Evolutionary conservation across 2,113 vertebrate genomes (phyloP).

Genomic region (Strix uralensis): DNA sequence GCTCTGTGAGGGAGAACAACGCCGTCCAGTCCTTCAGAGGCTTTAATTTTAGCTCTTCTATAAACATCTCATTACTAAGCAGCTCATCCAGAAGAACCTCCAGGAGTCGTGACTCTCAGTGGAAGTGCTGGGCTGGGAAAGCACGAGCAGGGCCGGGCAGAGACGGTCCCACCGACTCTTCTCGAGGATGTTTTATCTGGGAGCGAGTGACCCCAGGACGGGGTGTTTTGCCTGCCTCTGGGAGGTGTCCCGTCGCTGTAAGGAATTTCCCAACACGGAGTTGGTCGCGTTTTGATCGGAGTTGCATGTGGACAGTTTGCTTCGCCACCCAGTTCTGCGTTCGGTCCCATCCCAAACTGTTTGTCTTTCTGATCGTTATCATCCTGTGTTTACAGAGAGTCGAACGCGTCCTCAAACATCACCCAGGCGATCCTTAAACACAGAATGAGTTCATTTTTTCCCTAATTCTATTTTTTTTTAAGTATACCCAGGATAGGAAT

Average conservation of each 20-base stretch:
- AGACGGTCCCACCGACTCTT: accelerated
- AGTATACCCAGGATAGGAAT: background rate
- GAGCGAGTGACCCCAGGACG: accelerated
- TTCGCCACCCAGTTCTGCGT: background rate
- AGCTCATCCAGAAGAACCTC: background rate
- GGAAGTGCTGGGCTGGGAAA: background rate
- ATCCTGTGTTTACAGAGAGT: background rate
- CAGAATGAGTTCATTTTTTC: background rate
- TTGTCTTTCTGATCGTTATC: background rate
- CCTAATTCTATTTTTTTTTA: accelerated
- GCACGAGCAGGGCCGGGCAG: accelerated
- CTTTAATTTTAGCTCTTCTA: background rate
- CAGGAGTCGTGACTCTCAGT: accelerated
- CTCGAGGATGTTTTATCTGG: background rate
- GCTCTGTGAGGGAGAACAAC: background rate
- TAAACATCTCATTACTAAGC: accelerated
- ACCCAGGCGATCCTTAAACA: background rate
- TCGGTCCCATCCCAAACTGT: background rate
- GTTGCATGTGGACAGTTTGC: background rate
- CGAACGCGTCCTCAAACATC: background rate
- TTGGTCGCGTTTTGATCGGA: accelerated
- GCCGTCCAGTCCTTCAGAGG: accelerated
- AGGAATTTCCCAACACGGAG: accelerated
- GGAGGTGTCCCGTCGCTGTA: accelerated
- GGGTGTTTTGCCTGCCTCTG: accelerated